Evolutionary conservation across 2,113 vertebrate species (phyloP).

Genomic region (Epinephelus lanceolatus): DNA sequence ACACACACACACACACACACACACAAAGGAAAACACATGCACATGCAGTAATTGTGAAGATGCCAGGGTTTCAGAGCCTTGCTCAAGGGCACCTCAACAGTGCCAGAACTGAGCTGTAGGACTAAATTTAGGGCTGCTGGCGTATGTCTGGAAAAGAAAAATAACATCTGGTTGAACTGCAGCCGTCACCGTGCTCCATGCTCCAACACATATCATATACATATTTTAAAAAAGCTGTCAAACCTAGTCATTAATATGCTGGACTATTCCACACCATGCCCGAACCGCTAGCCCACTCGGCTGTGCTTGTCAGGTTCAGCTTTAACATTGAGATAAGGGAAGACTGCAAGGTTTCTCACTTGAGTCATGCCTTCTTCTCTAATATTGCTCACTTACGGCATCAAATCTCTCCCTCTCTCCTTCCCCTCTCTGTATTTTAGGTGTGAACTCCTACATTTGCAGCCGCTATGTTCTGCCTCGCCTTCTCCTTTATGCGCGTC

Average conservation of each 20-base stretch:
- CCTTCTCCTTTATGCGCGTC: slow-evolving; percentile 33
- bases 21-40: neutral
- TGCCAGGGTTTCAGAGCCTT: neutral
- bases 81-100: neutral
- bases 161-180: slow-evolving; percentile 36
- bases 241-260: slow-evolving; percentile 22
- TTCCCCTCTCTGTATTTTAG: slow-evolving; percentile 51
- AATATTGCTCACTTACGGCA: slow-evolving; percentile 57
- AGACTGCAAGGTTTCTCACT: slow-evolving; percentile 24
- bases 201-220: slow-evolving; percentile 4
- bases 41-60: no score
- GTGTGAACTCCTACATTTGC: slow-evolving; percentile 63
- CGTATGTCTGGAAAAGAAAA: slow-evolving; percentile 11
- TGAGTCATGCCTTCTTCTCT: slow-evolving; percentile 33
- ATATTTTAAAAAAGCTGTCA: slow-evolving; percentile 38
- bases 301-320: slow-evolving; percentile 33
- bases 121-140: slow-evolving; percentile 36
- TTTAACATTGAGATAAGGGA: slow-evolving; percentile 41
- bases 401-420: slow-evolving; percentile 32
- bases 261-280: neutral
- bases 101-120: neutral
- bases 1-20: neutral
- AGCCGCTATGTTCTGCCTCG: slow-evolving; percentile 47
- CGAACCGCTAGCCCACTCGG: slow-evolving; percentile 26
- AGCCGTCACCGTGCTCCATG: slow-evolving; percentile 12